Conservation (phyloP, 1,140 invertebrate species). For the Drosophila kohkoa region DNA sequence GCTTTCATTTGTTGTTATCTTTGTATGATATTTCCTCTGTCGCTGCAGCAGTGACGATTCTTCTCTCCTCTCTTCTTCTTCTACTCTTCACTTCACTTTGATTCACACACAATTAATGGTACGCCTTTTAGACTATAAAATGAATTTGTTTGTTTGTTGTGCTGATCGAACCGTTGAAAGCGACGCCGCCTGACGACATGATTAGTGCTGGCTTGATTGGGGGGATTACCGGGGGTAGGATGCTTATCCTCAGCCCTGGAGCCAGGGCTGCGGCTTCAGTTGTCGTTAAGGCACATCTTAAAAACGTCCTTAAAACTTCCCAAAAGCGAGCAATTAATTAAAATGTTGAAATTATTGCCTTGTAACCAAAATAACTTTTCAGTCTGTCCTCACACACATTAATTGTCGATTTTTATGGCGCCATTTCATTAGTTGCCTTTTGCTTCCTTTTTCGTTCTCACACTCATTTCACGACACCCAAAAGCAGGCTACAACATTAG, state of each 20-base stretch:
- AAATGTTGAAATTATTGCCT: conserved; percentile 72
- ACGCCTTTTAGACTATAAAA: conserved; percentile 54
- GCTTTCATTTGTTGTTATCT: conserved; percentile 47
- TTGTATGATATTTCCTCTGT: conserved; percentile 35
- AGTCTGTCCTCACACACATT: conserved; percentile 46
- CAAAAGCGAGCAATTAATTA: conserved; percentile 68
- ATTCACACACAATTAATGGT: conserved; percentile 61
- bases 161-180: conserved; percentile 32
- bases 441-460: conserved; percentile 3
- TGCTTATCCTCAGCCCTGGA: too few species aligned
- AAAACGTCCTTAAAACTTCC: conserved; percentile 39
- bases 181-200: conserved; percentile 58
- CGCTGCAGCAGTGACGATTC: background rate
- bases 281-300: conserved; percentile 38
- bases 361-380: background rate
- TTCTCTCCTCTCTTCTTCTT: background rate
- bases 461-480: conserved; percentile 12
- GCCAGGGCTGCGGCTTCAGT: background rate
- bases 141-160: conserved; percentile 55
- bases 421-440: conserved; percentile 60
- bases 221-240: background rate
- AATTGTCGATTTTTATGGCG: conserved; percentile 62
- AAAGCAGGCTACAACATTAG: conserved; percentile 26
- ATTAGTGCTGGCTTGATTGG: conserved; percentile 39
- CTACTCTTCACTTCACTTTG: conserved; percentile 33